phyloP scores from a whole-genome alignment of 1,140 invertebrate genomes.

The Samia ricini region DNA sequence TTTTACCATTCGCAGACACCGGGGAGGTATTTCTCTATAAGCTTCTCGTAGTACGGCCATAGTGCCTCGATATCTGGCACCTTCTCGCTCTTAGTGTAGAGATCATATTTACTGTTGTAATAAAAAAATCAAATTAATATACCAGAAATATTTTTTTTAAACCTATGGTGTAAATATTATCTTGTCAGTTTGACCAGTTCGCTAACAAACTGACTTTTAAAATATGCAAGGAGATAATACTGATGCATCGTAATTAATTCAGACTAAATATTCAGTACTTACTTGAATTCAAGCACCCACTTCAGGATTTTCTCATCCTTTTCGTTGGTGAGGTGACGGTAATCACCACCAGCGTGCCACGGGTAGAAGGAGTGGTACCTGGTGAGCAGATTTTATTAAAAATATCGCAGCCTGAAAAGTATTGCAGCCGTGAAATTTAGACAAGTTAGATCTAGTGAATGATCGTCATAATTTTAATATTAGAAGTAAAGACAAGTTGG shows the following conservation, averaged over 20 bases:
- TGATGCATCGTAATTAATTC: too few species aligned
- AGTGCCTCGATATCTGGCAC: constrained; percentile 91
- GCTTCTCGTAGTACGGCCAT: constrained; percentile 93
- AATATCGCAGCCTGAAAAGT: too few species aligned
- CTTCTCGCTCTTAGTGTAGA: constrained; percentile 92
- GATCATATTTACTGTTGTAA: constrained; percentile 91
- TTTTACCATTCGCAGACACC: constrained; percentile 84
- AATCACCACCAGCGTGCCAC: constrained; percentile 93
- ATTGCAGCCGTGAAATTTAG: too few species aligned
- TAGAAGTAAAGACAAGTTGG: too few species aligned
- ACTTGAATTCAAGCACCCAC: constrained; percentile 95
- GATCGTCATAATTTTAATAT: too few species aligned
- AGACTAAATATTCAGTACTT: constrained; percentile 54
- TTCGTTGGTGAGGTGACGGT: constrained; percentile 86
- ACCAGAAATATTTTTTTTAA: not conserved
- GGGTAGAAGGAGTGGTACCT: constrained; percentile 97
- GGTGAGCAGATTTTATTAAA: not conserved
- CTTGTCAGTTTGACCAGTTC: too few species aligned
- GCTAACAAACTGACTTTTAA: not conserved
- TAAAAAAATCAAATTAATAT: constrained; percentile 12
- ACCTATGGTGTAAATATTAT: too few species aligned
- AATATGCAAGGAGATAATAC: constrained; percentile 1
- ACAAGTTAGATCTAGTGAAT: too few species aligned
- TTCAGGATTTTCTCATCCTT: constrained; percentile 87
- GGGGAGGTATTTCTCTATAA: constrained; percentile 96